Conservation (phyloP, 1,140 invertebrate genomes). For the Aphis craccivora region DNA sequence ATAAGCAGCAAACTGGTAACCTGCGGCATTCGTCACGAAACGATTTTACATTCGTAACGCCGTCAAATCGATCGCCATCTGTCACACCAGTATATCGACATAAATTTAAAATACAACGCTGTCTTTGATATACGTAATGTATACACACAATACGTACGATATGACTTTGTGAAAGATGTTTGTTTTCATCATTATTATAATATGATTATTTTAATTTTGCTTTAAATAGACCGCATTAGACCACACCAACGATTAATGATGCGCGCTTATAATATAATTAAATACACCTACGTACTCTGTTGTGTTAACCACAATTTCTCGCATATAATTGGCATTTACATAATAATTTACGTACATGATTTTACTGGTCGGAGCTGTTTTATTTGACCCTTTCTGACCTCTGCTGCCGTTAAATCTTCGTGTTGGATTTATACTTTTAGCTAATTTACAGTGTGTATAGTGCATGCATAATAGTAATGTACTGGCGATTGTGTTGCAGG, state of each 20-base stretch:
- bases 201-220: neutral
- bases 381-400: conserved; percentile 5
- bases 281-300: neutral
- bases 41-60: neutral
- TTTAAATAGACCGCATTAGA: neutral
- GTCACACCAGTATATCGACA: neutral
- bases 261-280: neutral
- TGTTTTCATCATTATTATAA: neutral
- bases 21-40: neutral
- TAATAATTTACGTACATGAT: neutral
- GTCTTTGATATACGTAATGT: too few species aligned
- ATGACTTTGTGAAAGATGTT: neutral
- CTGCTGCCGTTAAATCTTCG: neutral
- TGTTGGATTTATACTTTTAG: neutral
- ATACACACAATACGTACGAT: too few species aligned
- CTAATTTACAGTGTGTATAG: neutral
- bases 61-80: neutral
- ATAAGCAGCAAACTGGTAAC: neutral
- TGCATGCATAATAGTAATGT: neutral
- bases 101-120: neutral
- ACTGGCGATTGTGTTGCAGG: neutral
- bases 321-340: neutral
- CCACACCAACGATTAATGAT: neutral
- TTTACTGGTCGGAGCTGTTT: neutral
- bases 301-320: neutral